These are phyloP conservation scores for Idaea biselata DNA, from an alignment of 2,888 invertebrate species.

Conservation along the genomic window DNA sequence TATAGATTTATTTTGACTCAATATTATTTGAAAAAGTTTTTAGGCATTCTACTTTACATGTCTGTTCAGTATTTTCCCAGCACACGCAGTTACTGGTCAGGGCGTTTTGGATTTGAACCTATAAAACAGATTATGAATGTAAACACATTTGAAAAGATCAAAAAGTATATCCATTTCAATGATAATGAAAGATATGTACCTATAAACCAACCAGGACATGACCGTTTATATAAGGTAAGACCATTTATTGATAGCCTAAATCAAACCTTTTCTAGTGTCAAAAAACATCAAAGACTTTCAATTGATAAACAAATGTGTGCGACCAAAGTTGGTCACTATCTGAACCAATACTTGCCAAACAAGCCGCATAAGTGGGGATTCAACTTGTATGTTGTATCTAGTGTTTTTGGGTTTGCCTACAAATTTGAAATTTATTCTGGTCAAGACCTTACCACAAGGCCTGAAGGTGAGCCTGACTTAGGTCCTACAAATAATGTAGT, in stretches of 20 bases:
- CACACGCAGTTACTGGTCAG: slow-evolving; percentile 28
- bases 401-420: slow-evolving; percentile 27
- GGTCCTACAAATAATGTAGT: slow-evolving; percentile 34
- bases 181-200: slow-evolving; percentile 29
- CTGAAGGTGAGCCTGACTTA: slow-evolving; percentile 35
- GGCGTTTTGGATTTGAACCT: slow-evolving; percentile 22
- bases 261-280: slow-evolving; percentile 36
- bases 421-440: slow-evolving; percentile 38
- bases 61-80: slow-evolving; percentile 21
- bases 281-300: slow-evolving; percentile 35
- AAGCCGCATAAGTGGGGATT: slow-evolving; percentile 41
- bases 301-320: slow-evolving; percentile 37
- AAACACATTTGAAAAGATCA: slow-evolving; percentile 34
- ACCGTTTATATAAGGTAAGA: slow-evolving; percentile 18
- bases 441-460: slow-evolving; percentile 40
- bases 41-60: slow-evolving; percentile 23
- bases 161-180: slow-evolving; percentile 33
- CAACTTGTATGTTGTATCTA: slow-evolving; percentile 34
- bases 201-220: slow-evolving; percentile 24
- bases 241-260: slow-evolving; percentile 35
- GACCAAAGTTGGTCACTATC: slow-evolving; percentile 22
- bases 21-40: slow-evolving; percentile 11
- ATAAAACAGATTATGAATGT: slow-evolving; percentile 26
- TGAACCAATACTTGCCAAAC: slow-evolving; percentile 32
- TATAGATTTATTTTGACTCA: background rate